These are phyloP conservation scores for Verasper variegatus DNA, from an alignment of 2,113 vertebrate species.

Conservation along the genomic window DNA sequence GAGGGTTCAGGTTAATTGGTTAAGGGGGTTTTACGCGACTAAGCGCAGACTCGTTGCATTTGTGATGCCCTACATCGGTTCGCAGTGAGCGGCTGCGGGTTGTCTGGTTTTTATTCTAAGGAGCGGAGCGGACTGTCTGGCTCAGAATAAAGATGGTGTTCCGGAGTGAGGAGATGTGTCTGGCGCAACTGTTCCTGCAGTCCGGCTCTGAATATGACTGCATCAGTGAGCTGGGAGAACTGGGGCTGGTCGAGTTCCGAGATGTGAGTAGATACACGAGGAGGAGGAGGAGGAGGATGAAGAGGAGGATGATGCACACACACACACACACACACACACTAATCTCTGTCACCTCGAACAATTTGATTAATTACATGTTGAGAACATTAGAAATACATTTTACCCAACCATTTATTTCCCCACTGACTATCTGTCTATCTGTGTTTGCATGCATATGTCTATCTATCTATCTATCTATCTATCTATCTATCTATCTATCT, in stretches of 20 bases:
- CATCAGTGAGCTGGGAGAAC: constrained; percentile 95
- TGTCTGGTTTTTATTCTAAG: constrained; percentile 20
- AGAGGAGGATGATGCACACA: not conserved
- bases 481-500: not conserved
- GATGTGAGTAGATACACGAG: constrained; percentile 88
- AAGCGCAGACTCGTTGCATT: constrained; percentile 2
- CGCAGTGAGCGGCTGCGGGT: constrained; percentile 24
- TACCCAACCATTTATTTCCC: too few species aligned
- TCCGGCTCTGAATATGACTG: constrained; percentile 96
- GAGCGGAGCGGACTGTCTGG: constrained; percentile 45
- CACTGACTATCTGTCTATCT: not conserved
- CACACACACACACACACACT: not conserved
- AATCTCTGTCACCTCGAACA: not conserved
- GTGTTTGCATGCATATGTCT: not conserved
- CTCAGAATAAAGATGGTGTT: constrained; percentile 86
- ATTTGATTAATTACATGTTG: too few species aligned
- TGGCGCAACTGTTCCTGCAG: constrained; percentile 97
- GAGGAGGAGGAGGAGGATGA: too few species aligned
- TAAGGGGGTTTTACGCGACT: constrained; percentile 21
- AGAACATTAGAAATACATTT: too few species aligned
- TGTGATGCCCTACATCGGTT: constrained; percentile 41
- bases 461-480: not conserved
- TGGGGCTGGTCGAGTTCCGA: constrained; percentile 95
- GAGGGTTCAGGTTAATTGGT: constrained; percentile 49
- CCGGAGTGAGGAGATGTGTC: constrained; percentile 93